Evolutionary conservation across 2,888 invertebrate genomes (phyloP), one percentile per base, ranked within the genome.

Genomic region (Muschampia plurimacula): DNA sequence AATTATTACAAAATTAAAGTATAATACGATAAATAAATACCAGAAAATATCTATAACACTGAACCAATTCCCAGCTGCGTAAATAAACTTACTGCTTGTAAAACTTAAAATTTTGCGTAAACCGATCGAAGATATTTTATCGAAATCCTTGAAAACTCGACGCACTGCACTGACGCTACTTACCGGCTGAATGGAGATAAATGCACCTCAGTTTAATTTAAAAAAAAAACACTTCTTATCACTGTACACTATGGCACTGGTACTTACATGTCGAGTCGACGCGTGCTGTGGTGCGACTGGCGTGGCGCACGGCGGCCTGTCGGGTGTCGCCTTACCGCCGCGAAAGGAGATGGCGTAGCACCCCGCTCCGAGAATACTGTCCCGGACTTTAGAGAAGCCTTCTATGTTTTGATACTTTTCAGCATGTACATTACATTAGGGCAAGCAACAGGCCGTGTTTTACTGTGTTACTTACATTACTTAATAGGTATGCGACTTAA

Each of bases 201-300:
- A 88, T 85, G 84, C 89, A 91, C 90, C 84, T 86, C 85, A 76
- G 78, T 77, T 77, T 76, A 36, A 39, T 62, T 41, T 22, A 39
- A 81, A 81, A 88, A 86, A 86, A 84, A 83, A 85, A 79, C 88
- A 88, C 87, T 87, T 81, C 81, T 84, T 82, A 62, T 85, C 89
- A 89, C 89, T 86, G 81, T 77, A 79, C 91, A 91, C 90, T 88
- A 83, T 78, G 83, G 78, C 90, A 89, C 90, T 87, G 85, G 83
- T 94, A 94, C 94, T 94, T 94, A 94, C 94, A 93, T 94, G 92
- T 93, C 92, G 94, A 94, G 93, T 93, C 94, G 94, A 91, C 93
- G 94, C 92, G 90, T 84, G 93, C 94, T 93, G 92, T 93, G 93
- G 90, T 92, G 93, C 93, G 93, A 94, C 93, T 94, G 93, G 90